Conservation (phyloP, 2,113 vertebrate species). For the Ancistrus triradiatus region DNA sequence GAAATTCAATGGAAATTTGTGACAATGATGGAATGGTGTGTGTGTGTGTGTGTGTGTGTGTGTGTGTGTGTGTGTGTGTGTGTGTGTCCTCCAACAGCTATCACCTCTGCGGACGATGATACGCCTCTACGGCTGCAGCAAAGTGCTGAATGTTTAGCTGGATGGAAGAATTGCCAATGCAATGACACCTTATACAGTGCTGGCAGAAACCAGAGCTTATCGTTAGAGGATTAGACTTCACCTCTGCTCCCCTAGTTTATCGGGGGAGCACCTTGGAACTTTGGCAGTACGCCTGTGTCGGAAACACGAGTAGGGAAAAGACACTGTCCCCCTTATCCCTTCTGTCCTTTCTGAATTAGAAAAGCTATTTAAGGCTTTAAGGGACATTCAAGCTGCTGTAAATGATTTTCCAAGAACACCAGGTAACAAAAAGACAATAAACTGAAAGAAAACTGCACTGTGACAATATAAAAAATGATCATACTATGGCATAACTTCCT, state of each 20-base stretch:
- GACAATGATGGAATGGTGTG: too few relatives aligned
- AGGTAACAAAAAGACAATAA: too few relatives aligned
- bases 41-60: slow-evolving; percentile 2
- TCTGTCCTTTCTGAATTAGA: neutral
- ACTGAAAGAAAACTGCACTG: too few relatives aligned
- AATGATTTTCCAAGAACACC: too few relatives aligned
- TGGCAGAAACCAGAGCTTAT: slow-evolving; percentile 48
- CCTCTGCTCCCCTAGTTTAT: slow-evolving; percentile 39
- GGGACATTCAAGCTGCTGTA: too few relatives aligned
- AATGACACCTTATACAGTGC: slow-evolving; percentile 43
- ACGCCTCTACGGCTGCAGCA: slow-evolving; percentile 30
- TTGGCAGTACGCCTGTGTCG: slow-evolving; percentile 3
- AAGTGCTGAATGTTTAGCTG: slow-evolving; percentile 53
- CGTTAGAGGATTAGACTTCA: slow-evolving; percentile 42
- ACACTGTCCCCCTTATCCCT: neutral
- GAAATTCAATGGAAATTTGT: too few relatives aligned
- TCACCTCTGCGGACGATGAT: slow-evolving; percentile 30
- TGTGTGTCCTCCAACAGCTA: slow-evolving; percentile 18
- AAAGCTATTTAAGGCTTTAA: neutral
- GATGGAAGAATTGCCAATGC: slow-evolving; percentile 42
- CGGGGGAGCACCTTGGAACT: slow-evolving; percentile 19
- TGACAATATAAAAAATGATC: too few relatives aligned
- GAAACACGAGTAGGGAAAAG: slow-evolving; percentile 16
- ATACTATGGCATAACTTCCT: too few relatives aligned
- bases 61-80: slow-evolving; percentile 15